Conservation (phyloP, 2,113 vertebrate genomes). For the Enhydra lutris region DNA sequence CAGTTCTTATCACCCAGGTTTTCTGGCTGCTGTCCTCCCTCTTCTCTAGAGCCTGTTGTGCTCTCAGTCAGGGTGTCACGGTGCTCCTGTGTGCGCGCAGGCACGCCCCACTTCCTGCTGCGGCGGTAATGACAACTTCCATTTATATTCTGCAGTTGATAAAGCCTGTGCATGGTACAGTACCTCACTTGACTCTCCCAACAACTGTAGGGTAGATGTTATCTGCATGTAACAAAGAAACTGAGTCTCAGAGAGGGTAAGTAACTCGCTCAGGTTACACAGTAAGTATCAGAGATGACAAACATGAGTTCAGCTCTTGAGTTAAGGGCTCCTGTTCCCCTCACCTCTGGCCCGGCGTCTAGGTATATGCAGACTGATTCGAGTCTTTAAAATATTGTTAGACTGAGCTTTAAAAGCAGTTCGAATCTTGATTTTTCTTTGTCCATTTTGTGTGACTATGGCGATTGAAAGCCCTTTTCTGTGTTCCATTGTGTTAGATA, state of each 20-base stretch:
- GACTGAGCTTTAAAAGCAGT: neutral
- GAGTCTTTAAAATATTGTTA: neutral
- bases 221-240: conserved; percentile 45
- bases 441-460: conserved; percentile 1
- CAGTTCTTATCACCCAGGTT: neutral
- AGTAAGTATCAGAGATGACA: conserved; percentile 52
- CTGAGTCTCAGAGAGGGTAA: conserved; percentile 59
- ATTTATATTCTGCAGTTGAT: conserved; percentile 51
- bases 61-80: neutral
- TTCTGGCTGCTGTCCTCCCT: neutral
- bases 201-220: conserved; percentile 54
- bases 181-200: conserved; percentile 45
- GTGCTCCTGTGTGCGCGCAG: neutral
- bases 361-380: neutral
- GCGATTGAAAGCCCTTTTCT: neutral
- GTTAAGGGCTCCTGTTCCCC: neutral
- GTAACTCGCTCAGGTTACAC: conserved; percentile 17
- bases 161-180: conserved; percentile 22
- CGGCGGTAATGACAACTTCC: neutral
- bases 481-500: neutral
- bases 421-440: neutral
- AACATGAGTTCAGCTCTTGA: neutral
- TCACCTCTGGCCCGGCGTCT: neutral
- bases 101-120: neutral
- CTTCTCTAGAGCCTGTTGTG: neutral